Evolutionary conservation across 2,113 vertebrate species (phyloP).

Genomic region (Melanostigma gelatinosum): DNA sequence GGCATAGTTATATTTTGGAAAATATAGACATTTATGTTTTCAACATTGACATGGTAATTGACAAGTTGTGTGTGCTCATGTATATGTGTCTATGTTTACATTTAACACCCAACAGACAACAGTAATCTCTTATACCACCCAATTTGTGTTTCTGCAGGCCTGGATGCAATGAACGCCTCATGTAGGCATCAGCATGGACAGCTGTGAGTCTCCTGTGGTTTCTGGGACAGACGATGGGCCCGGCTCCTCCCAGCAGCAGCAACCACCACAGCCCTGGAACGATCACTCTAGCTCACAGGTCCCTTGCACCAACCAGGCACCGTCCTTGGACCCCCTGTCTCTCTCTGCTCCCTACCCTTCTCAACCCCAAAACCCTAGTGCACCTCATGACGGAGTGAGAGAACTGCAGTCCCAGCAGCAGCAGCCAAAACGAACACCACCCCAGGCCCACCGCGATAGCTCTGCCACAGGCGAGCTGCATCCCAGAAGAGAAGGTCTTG

Average conservation of each 20-base stretch:
- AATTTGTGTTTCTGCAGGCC: conserved; percentile 82
- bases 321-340: conserved; percentile 90
- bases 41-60: conserved; percentile 28
- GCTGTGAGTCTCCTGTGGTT: conserved; percentile 99
- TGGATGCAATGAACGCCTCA: conserved; percentile 99
- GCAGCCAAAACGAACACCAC: conserved; percentile 76
- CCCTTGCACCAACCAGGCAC: conserved; percentile 89
- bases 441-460: conserved; percentile 72
- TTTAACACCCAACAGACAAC: conserved; percentile 6
- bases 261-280: conserved; percentile 91
- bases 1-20: conserved; percentile 11
- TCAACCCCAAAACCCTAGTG: conserved; percentile 77
- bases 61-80: conserved; percentile 21
- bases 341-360: conserved; percentile 78
- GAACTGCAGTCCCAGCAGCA: conserved; percentile 79
- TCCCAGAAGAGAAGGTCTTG: conserved; percentile 81
- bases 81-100: background rate
- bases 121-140: conserved; percentile 14
- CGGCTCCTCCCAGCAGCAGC: conserved; percentile 91
- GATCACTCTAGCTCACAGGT: conserved; percentile 92
- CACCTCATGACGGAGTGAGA: conserved; percentile 80
- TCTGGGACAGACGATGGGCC: conserved; percentile 99
- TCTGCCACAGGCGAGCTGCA: conserved; percentile 76
- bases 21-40: conserved; percentile 31
- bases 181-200: conserved; percentile 99